A percentile compares a stretch with the other conserved stretches of the same genome.
Conservation (phyloP, 2,888 invertebrate genomes). For the Cephus pulcher region DNA sequence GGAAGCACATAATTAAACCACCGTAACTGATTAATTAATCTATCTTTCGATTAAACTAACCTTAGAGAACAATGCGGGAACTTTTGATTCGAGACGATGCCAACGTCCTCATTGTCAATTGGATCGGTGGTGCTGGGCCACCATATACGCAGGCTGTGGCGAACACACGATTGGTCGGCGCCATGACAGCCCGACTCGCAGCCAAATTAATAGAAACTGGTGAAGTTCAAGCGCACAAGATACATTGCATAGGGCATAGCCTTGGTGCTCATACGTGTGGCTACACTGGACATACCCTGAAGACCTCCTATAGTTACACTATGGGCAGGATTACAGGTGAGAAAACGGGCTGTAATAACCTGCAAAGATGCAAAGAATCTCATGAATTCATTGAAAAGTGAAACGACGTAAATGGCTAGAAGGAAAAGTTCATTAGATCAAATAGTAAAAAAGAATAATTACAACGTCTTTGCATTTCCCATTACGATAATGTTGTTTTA, state of each 20-base stretch:
- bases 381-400: neutral
- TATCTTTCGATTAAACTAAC: slow-evolving; percentile 35
- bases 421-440: neutral
- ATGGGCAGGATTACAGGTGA: slow-evolving; percentile 84
- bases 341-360: neutral
- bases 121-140: slow-evolving; percentile 87
- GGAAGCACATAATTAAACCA: neutral
- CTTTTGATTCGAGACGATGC: slow-evolving; percentile 78
- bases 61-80: slow-evolving; percentile 77
- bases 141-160: slow-evolving; percentile 94
- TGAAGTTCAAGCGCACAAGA: slow-evolving; percentile 69
- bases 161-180: slow-evolving; percentile 87
- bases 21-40: neutral
- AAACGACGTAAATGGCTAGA: neutral
- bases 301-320: slow-evolving; percentile 70
- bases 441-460: neutral
- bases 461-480: neutral
- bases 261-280: slow-evolving; percentile 87
- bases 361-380: neutral
- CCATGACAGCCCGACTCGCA: slow-evolving; percentile 81
- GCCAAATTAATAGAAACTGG: slow-evolving; percentile 65
- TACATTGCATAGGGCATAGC: slow-evolving; percentile 89
- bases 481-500: neutral
- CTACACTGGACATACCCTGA: slow-evolving; percentile 83
- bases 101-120: slow-evolving; percentile 85